Evolutionary conservation across 2,113 vertebrate genomes (phyloP), one percentile per base, ranked within the genome.

Genomic region (Lepisosteus oculatus): DNA sequence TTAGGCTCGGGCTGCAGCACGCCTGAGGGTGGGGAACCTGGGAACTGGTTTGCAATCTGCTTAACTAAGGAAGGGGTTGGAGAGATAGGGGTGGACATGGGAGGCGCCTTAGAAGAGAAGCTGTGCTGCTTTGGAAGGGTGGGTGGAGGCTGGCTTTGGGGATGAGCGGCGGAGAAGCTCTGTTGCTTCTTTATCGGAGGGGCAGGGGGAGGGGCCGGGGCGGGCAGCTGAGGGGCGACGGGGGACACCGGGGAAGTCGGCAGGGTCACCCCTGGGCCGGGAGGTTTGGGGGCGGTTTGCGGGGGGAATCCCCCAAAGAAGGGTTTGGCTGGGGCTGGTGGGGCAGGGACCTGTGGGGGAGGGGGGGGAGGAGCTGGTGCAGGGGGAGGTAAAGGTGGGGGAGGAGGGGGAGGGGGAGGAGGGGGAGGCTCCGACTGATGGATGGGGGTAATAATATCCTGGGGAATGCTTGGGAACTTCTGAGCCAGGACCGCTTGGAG

Each of bases 111-210:
- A 0, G 80, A 80, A 3, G 92, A 78, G 57, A 96, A 87, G 78
- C 91, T 94, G 87, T 95, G 95, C 78, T 96, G 95, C 80, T 97
- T 97, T 61, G 96, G 95, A 3, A 97, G 76, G 0, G 92, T 95
- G 0, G 94, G 91, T 0, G 95, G 95, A 0, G 96, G 94, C 17
- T 29, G 82, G 54, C 42, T 90, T 0, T 87, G 89, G 66, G 81
- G 90, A 80, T 93, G 94, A 65, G 92, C 83, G 0, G 86, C 84
- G 0, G 94, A 92, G 66, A 95, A 88, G 17, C 89, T 92, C 0
- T 94, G 88, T 80, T 94, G 96, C 79, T 95, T 96, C 79, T 96
- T 98, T 3, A 92, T 55, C 0, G 91, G 77, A 0, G 90, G 89
- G 0, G 87, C 85, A 0, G 87, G 56, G 4, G 42, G 14, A 1